These are phyloP conservation scores for Sebastes cheni DNA, from an alignment of 2,797 vertebrate species.

Conservation along the genomic window DNA sequence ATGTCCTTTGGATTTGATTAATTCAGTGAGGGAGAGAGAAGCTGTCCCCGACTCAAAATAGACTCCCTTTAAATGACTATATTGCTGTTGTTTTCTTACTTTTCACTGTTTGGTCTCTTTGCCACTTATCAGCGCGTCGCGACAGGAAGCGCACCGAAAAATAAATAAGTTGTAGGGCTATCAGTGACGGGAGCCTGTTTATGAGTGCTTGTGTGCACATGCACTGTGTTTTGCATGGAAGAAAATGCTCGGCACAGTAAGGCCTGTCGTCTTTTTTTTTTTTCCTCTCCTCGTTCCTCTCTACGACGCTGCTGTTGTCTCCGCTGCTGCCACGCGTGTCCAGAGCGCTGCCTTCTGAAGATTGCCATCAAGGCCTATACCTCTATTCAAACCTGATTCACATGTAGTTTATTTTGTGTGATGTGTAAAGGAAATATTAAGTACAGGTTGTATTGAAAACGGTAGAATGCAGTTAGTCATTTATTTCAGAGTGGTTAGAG, in stretches of 20 bases:
- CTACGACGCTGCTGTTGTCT: slow-evolving; percentile 45
- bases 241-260: slow-evolving; percentile 55
- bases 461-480: slow-evolving; percentile 5
- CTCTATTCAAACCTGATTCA: slow-evolving; percentile 30
- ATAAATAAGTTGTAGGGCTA: slow-evolving; percentile 71
- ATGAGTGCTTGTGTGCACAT: slow-evolving; percentile 45
- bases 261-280: slow-evolving; percentile 47
- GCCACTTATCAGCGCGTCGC: slow-evolving; percentile 82
- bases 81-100: slow-evolving; percentile 84
- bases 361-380: slow-evolving; percentile 42
- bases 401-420: slow-evolving; percentile 1
- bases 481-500: slow-evolving; percentile 25
- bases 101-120: slow-evolving; percentile 74
- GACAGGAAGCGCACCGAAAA: slow-evolving; percentile 73
- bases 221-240: slow-evolving; percentile 51
- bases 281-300: not conserved
- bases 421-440: slow-evolving; percentile 15
- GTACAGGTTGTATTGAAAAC: slow-evolving; percentile 8
- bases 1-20: slow-evolving; percentile 99
- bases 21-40: slow-evolving; percentile 90
- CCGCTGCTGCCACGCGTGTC: slow-evolving; percentile 55
- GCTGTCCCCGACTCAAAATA: slow-evolving; percentile 86
- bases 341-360: slow-evolving; percentile 52
- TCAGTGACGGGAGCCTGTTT: slow-evolving; percentile 72
- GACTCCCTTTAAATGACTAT: slow-evolving; percentile 85